phyloP scores from a whole-genome alignment of 2,797 vertebrate species.

The Fistularia tabacaria region DNA sequence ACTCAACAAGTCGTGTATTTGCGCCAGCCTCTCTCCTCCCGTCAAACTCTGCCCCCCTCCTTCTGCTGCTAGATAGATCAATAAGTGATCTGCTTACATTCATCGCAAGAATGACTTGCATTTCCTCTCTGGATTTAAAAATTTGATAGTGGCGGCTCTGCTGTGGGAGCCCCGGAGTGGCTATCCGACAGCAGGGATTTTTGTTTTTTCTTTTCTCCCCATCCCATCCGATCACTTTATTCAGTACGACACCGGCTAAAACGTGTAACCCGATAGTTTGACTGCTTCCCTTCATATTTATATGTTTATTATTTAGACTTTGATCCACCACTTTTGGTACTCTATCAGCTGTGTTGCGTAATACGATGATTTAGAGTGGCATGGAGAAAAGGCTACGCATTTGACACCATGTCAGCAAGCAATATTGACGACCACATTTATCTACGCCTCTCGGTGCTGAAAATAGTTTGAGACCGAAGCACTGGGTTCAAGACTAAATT shows the following conservation, averaged over 20 bases:
- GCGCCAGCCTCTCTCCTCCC: slow-evolving; percentile 1
- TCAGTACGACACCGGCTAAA: background rate
- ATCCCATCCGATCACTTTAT: background rate
- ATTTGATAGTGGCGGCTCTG: slow-evolving; percentile 39
- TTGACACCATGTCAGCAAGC: slow-evolving; percentile 6
- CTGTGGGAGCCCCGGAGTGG: slow-evolving; percentile 26
- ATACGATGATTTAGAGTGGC: slow-evolving; percentile 1
- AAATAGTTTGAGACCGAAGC: slow-evolving; percentile 61
- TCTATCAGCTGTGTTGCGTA: slow-evolving; percentile 24
- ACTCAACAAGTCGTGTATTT: background rate
- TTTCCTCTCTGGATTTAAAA: slow-evolving; percentile 26
- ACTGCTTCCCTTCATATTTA: background rate
- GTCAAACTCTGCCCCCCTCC: slow-evolving; percentile 2
- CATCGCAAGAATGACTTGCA: slow-evolving; percentile 45
- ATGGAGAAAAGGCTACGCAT: background rate
- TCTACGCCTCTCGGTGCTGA: background rate
- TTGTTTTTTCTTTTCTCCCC: background rate
- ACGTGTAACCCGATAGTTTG: slow-evolving; percentile 9
- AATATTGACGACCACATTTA: background rate
- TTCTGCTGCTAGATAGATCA: slow-evolving; percentile 16
- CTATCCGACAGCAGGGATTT: background rate
- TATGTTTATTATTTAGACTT: slow-evolving; percentile 28
- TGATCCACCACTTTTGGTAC: slow-evolving; percentile 14
- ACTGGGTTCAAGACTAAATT: slow-evolving; percentile 73
- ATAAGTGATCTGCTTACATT: slow-evolving; percentile 32